phyloP scores from a whole-genome alignment of 2,113 vertebrate species.

The Formicarius rufipectus region DNA sequence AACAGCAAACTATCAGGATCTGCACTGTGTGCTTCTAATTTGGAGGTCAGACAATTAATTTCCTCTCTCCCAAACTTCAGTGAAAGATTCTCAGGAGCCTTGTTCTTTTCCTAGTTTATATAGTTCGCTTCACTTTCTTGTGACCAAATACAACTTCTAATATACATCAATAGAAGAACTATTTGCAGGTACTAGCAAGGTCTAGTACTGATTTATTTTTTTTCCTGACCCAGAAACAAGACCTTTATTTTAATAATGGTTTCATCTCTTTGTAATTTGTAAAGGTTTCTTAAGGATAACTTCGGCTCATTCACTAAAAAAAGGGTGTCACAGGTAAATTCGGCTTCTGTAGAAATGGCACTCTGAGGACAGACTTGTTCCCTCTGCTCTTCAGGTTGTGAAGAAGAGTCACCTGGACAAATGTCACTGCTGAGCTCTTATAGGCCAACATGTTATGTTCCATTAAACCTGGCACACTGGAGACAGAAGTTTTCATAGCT shows the following conservation, averaged over 20 bases:
- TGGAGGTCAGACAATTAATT: background rate
- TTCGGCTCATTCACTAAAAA: background rate
- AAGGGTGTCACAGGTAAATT: background rate
- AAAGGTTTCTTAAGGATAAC: background rate
- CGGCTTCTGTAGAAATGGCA: background rate
- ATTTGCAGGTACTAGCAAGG: background rate
- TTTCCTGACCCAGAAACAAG: background rate
- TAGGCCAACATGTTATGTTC: background rate
- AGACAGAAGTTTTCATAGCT: background rate
- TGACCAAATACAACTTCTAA: background rate
- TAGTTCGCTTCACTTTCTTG: background rate
- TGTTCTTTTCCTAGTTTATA: background rate
- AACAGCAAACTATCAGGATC: background rate
- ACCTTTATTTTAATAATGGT: background rate
- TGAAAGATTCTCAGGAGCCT: background rate
- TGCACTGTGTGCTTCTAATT: background rate
- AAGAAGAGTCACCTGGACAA: background rate
- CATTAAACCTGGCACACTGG: background rate
- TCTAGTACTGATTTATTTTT: background rate
- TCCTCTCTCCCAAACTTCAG: background rate
- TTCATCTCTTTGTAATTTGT: background rate
- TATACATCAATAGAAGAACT: background rate
- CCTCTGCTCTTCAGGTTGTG: background rate
- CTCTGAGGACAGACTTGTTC: background rate
- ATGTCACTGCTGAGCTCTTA: background rate